Percentiles rank a stretch among this genome's conserved stretches.
Conservation (phyloP, 2,888 invertebrate species). For the Homarus gammarus region DNA sequence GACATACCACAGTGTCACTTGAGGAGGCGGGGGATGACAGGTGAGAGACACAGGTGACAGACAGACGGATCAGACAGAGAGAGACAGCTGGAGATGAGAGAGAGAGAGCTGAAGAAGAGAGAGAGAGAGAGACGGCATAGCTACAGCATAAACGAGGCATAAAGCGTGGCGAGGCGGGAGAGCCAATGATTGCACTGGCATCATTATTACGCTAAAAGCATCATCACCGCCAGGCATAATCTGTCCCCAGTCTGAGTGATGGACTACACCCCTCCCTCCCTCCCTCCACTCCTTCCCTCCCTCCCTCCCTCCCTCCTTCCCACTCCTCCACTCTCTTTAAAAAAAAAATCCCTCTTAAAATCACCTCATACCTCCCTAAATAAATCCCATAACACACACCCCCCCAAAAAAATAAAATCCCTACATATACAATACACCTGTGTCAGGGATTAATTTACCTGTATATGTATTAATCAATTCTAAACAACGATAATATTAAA, state of each 20-base stretch:
- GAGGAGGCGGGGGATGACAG: no score
- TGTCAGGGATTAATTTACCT: no score
- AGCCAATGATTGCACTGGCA: slow-evolving; percentile 51
- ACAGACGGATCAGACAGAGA: no score
- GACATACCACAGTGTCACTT: no score
- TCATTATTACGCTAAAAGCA: slow-evolving; percentile 56
- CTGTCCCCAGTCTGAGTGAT: slow-evolving; percentile 39
- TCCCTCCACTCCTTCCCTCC: not conserved
- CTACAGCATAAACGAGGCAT: not conserved
- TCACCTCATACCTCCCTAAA: no score
- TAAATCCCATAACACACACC: no score
- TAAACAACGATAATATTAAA: no score
- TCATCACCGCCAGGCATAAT: slow-evolving; percentile 59
- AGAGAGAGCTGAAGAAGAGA: not conserved
- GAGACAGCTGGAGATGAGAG: not conserved
- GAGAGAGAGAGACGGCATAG: not conserved
- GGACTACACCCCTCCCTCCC: no score
- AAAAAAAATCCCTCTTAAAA: not conserved
- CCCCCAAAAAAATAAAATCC: no score
- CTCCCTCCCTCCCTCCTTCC: not conserved
- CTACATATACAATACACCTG: no score
- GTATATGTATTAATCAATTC: no score
- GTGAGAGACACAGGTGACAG: no score
- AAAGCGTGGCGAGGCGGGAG: not conserved
- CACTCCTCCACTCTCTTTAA: not conserved